phyloP scores from a whole-genome alignment of 2,797 vertebrate genomes.

The Tiaroga cobitis region DNA sequence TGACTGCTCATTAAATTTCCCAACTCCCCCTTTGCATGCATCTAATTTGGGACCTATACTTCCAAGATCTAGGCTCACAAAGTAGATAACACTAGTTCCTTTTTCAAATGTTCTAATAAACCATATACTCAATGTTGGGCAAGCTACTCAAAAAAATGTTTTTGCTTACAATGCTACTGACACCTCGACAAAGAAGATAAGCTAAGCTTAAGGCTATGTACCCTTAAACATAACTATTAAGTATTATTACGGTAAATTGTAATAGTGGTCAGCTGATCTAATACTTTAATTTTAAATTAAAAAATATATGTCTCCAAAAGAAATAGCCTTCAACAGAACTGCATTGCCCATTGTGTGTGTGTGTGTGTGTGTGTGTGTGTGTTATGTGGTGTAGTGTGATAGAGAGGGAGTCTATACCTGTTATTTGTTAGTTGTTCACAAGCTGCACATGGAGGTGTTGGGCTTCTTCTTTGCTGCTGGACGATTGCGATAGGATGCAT shows the following conservation, averaged over 20 bases:
- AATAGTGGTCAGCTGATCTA: too few relatives aligned
- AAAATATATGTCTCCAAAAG: too few relatives aligned
- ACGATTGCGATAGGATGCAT: neutral
- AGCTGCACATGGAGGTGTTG: neutral
- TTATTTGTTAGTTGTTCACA: neutral
- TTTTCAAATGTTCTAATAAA: neutral
- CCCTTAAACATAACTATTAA: neutral
- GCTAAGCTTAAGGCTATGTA: neutral
- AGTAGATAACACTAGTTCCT: neutral
- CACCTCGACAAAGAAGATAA: neutral
- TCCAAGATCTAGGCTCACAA: neutral
- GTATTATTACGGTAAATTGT: too few relatives aligned
- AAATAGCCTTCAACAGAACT: too few relatives aligned
- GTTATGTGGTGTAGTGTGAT: too few relatives aligned
- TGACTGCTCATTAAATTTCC: slow-evolving; percentile 11
- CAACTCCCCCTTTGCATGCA: neutral
- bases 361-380: neutral
- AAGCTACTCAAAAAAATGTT: neutral
- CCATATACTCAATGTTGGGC: neutral
- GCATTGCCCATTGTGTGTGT: too few relatives aligned
- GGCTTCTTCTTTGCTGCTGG: neutral
- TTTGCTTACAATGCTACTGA: too few relatives aligned
- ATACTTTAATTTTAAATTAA: too few relatives aligned
- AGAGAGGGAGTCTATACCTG: neutral
- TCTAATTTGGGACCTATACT: neutral